A percentile compares a stretch with the other conserved stretches of the same genome.
Conservation (phyloP, 2,113 vertebrate genomes). For the Thalassarche chlororhynchos region DNA sequence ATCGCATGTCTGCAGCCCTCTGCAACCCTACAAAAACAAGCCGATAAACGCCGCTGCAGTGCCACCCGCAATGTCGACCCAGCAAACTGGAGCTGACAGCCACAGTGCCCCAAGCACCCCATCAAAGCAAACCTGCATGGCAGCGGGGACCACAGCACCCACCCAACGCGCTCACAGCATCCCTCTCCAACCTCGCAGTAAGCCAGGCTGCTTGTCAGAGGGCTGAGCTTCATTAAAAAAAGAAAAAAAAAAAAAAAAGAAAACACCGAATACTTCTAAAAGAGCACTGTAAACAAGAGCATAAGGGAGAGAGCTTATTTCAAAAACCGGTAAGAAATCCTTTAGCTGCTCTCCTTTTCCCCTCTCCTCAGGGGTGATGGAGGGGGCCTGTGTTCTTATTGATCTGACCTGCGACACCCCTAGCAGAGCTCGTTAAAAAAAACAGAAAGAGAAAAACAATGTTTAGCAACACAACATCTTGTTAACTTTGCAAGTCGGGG, state of each 20-base stretch:
- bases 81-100: neutral
- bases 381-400: neutral
- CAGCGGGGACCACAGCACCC: neutral
- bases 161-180: fast-evolving
- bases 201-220: neutral
- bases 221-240: neutral
- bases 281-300: neutral
- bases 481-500: conserved; percentile 36
- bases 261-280: neutral
- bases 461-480: conserved; percentile 42
- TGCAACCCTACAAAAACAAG: fast-evolving
- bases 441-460: neutral
- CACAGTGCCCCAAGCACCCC: neutral
- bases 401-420: neutral
- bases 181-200: fast-evolving
- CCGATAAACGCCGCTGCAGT: fast-evolving
- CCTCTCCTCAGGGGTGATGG: neutral
- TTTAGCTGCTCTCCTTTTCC: neutral
- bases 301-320: neutral
- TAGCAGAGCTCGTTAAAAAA: neutral
- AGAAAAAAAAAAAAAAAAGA: neutral
- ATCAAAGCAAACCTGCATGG: fast-evolving
- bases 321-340: neutral
- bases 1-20: neutral
- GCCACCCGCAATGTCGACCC: fast-evolving